Evolutionary conservation across 1,140 invertebrate species (phyloP).

Genomic region (Zaprionus camerounensis): DNA sequence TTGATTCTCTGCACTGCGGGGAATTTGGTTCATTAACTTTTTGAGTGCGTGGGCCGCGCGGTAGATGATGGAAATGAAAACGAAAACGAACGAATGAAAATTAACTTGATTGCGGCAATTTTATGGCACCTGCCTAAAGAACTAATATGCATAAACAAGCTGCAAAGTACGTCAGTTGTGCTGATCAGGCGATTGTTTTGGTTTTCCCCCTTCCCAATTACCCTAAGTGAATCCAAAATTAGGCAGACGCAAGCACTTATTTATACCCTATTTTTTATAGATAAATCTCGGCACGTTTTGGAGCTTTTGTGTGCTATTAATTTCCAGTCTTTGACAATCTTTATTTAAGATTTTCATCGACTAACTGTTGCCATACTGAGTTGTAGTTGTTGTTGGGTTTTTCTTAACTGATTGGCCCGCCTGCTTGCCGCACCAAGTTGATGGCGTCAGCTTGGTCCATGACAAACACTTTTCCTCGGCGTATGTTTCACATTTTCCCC

Average conservation of each 20-base stretch:
- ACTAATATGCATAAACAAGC: constrained; percentile 49
- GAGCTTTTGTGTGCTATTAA: constrained; percentile 23
- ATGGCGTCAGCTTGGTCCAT: constrained; percentile 61
- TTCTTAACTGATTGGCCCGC: constrained; percentile 29
- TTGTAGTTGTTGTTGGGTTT: constrained; percentile 19
- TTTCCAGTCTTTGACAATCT: constrained; percentile 41
- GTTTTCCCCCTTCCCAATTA: background rate
- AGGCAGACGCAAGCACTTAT: background rate
- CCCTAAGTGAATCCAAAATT: constrained; percentile 11
- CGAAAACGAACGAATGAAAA: constrained; percentile 23
- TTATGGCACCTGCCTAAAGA: constrained; percentile 22
- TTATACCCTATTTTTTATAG: constrained; percentile 7
- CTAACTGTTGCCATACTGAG: constrained; percentile 6
- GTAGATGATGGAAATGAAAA: constrained; percentile 30
- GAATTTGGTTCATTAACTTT: constrained; percentile 61
- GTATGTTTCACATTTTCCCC: constrained; percentile 19
- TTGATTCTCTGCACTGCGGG: constrained; percentile 39
- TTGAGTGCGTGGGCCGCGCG: constrained; percentile 19
- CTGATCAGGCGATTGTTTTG: constrained; percentile 1
- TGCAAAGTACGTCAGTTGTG: constrained; percentile 40
- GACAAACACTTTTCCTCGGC: constrained; percentile 49
- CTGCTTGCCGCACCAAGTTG: constrained; percentile 32
- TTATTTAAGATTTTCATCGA: constrained; percentile 9
- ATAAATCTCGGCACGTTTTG: constrained; percentile 28
- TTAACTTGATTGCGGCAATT: constrained; percentile 25